Conservation (phyloP, 2,888 invertebrate genomes). For the Acanthosepion esculentum region DNA sequence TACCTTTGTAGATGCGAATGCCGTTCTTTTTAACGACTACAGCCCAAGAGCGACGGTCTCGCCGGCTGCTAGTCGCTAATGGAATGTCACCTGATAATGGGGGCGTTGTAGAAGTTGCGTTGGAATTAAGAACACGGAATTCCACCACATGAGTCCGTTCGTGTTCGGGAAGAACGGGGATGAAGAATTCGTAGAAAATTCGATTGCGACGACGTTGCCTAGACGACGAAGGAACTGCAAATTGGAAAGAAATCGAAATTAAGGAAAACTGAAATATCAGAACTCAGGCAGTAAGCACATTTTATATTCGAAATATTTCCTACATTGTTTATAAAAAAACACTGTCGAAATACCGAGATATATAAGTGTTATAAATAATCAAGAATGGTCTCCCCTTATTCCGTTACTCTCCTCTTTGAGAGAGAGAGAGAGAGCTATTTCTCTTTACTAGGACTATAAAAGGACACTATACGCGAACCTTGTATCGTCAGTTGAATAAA, state of each 20-base stretch:
- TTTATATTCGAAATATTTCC: no score
- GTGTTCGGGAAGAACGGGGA: constrained; percentile 60
- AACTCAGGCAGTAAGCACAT: no score
- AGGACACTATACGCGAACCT: no score
- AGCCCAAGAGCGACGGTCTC: neutral
- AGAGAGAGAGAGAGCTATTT: no score
- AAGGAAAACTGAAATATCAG: no score
- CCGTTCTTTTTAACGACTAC: constrained; percentile 53
- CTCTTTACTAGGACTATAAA: no score
- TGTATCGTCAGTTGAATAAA: no score
- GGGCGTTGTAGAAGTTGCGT: neutral
- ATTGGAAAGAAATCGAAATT: neutral
- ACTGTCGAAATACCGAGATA: no score
- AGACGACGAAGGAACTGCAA: neutral
- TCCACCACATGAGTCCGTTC: constrained; percentile 64
- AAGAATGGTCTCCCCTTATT: no score
- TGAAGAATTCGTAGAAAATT: constrained; percentile 53
- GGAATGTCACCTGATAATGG: neutral
- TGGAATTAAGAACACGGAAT: constrained; percentile 58
- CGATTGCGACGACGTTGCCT: neutral
- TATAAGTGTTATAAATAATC: no score
- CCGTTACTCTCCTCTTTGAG: no score
- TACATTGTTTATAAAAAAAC: no score
- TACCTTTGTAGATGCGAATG: constrained; percentile 51
- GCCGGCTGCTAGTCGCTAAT: neutral